Evolutionary conservation across 2,797 vertebrate species (phyloP), one percentile per base, ranked within the genome.

Genomic region (Hippopotamyrus pictus): DNA sequence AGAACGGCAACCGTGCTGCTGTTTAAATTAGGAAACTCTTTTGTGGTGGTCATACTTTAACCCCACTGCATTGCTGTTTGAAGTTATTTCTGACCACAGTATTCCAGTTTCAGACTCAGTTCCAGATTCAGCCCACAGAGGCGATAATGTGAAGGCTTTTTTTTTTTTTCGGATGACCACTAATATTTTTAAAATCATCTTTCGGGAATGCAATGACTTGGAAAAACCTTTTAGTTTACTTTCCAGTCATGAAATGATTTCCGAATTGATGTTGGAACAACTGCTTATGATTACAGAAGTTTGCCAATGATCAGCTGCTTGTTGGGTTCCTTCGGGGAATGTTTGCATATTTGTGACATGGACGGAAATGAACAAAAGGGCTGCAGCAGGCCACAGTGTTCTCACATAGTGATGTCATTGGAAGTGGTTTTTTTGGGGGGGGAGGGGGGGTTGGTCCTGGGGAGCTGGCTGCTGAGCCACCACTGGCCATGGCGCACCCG

Each of bases 341-440:
- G 93, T 92, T 12, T 41, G 89, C 91, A 89, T 94, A 90, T 90
- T 87, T 90, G 91, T 90, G 93, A 95, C 41, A 1, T 89, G 12
- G 65, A 90, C 89, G 89, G 92, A 93, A 84, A 93, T 90, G 91
- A 94, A 94, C 95, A 95, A 93, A 93, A 93, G 94, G 93, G 92
- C 93, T 94, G 89, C 93, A 93, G 90, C 76, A 92, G 95, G 95
- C 93, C 94, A 44, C 86, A 90, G 88, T 65, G 92, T 96, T 96
- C 96, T 95, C 95, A 96, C 92, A 90, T 25, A 91, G 90, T 94
- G 93, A 96, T 89, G 93, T 92, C 93, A 94, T 91, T 29, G 11
- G 25, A 65, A n/a, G 37, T 90, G 51, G 88, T 46, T 59, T 57
- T 88, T 50, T 86, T 92, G 85, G 90, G 88, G 88, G 90, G 22